Conservation (phyloP, 1,140 invertebrate species). For the Temnothorax nylanderi region DNA sequence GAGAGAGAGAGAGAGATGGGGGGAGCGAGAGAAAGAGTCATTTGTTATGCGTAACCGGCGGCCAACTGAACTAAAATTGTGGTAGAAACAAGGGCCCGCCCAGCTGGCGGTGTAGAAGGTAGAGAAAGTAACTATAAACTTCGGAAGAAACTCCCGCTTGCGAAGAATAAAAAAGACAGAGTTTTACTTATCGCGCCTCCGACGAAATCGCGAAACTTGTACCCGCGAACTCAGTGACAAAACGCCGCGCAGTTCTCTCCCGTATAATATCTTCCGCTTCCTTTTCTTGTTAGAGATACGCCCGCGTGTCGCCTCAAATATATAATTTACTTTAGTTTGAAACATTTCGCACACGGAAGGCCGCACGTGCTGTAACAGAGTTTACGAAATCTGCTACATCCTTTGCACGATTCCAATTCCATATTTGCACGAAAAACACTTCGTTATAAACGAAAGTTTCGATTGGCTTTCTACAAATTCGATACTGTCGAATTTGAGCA, state of each 20-base stretch:
- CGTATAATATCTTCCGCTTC: conserved; percentile 70
- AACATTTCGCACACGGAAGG: conserved; percentile 40
- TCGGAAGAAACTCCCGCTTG: conserved; percentile 62
- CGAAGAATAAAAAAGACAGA: conserved; percentile 68
- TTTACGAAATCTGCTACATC: conserved; percentile 31
- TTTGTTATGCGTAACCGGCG: conserved; percentile 75
- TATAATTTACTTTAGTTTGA: conserved; percentile 69
- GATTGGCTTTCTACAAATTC: neutral
- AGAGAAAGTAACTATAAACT: conserved; percentile 73
- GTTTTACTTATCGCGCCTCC: conserved; percentile 73
- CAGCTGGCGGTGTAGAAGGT: conserved; percentile 54
- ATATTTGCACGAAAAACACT: conserved; percentile 39
- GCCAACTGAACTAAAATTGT: conserved; percentile 74
- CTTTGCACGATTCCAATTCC: conserved; percentile 11
- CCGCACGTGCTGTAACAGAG: conserved; percentile 11
- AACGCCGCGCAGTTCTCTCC: conserved; percentile 56
- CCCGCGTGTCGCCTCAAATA: conserved; percentile 57
- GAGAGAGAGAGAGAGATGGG: neutral
- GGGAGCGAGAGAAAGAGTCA: conserved; percentile 37
- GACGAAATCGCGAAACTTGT: conserved; percentile 72
- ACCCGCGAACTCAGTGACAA: conserved; percentile 68
- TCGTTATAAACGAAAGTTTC: conserved; percentile 37
- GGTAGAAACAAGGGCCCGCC: conserved; percentile 70
- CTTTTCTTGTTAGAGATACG: conserved; percentile 64
- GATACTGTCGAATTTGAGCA: conserved; percentile 16